A percentile compares a stretch with the other conserved stretches of the same genome.
phyloP scores from a whole-genome alignment of 2,888 invertebrate genomes.

The Aphidius colemani region DNA sequence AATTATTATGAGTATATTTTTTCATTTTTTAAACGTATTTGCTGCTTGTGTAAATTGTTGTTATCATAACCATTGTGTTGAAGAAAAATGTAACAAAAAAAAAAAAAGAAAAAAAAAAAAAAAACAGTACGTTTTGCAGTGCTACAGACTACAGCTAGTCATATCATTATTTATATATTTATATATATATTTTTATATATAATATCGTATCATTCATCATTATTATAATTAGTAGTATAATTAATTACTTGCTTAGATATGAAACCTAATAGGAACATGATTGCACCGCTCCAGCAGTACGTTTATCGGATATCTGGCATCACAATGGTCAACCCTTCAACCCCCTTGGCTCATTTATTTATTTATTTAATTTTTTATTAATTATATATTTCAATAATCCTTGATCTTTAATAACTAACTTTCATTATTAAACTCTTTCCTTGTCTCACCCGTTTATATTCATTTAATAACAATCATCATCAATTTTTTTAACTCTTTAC shows the following conservation, averaged over 20 bases:
- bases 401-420: not conserved
- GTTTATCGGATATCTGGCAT: constrained; percentile 39
- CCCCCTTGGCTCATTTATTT: constrained; percentile 18
- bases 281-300: constrained; percentile 56
- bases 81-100: constrained; percentile 14
- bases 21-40: constrained; percentile 28
- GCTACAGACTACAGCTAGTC: constrained; percentile 55
- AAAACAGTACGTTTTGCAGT: constrained; percentile 49
- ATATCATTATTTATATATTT: constrained; percentile 50
- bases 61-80: constrained; percentile 34
- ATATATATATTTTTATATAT: constrained; percentile 57
- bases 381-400: constrained; percentile 6
- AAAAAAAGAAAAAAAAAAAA: constrained; percentile 28
- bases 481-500: constrained; percentile 23
- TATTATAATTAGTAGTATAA: constrained; percentile 59
- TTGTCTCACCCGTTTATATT: constrained; percentile 26
- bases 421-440: constrained; percentile 35
- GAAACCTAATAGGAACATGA: constrained; percentile 62
- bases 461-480: not conserved
- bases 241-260: constrained; percentile 61
- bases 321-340: constrained; percentile 30
- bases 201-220: constrained; percentile 59
- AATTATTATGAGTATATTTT: constrained; percentile 22
- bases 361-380: constrained; percentile 2
- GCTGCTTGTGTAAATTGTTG: constrained; percentile 22